These are phyloP conservation scores for Cyprinodon brontotheroides DNA, from an alignment of 2,113 vertebrate species.

Conservation along the genomic window DNA sequence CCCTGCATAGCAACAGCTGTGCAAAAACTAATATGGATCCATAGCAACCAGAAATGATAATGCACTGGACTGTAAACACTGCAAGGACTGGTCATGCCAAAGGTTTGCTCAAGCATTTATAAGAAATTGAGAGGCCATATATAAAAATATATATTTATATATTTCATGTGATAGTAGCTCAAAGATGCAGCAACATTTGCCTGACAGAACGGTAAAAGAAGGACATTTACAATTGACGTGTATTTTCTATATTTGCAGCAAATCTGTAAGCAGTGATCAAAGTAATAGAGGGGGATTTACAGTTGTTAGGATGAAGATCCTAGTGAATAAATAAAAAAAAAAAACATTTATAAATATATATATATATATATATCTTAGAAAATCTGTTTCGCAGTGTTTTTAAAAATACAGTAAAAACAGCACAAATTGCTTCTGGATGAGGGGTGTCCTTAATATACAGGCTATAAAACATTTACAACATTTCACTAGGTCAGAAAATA, in stretches of 20 bases:
- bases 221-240: not conserved
- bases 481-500: no score
- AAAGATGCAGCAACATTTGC: not conserved
- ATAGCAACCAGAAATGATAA: conserved; percentile 52
- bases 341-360: no score
- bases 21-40: conserved; percentile 58
- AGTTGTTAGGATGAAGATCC: no score
- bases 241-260: not conserved
- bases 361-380: no score
- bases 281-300: not conserved
- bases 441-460: no score
- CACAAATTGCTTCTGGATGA: no score
- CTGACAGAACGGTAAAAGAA: not conserved
- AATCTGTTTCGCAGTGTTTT: no score
- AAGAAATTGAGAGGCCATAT: not conserved
- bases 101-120: not conserved
- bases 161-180: not conserved
- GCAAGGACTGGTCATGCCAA: conserved; percentile 26
- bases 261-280: not conserved
- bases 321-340: no score
- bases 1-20: conserved; percentile 67
- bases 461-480: no score
- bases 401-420: no score
- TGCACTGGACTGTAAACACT: conserved; percentile 36
- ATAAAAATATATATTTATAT: not conserved